Conservation (phyloP, 2,888 invertebrate genomes). For the Meandrusa payeni region DNA sequence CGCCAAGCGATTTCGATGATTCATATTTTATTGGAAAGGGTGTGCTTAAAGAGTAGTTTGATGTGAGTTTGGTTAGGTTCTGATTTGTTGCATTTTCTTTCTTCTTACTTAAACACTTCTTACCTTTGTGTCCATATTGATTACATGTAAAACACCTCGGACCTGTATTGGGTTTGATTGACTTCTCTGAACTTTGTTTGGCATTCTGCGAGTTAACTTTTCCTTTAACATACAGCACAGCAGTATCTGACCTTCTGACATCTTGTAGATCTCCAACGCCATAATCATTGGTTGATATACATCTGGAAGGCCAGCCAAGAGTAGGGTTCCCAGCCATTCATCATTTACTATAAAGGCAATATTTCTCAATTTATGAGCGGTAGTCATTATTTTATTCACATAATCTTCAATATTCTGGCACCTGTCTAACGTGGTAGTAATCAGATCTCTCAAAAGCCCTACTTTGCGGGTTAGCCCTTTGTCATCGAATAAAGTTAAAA, state of each 20-base stretch:
- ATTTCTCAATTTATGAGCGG: slow-evolving; percentile 30
- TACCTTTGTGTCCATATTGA: slow-evolving; percentile 1
- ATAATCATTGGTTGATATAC: slow-evolving; percentile 29
- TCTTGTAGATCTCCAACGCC: slow-evolving; percentile 21
- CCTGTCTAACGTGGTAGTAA: slow-evolving; percentile 26
- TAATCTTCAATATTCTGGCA: slow-evolving; percentile 29
- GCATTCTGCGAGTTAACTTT: neutral
- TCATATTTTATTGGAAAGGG: no score
- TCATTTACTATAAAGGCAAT: slow-evolving; percentile 30
- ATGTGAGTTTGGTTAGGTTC: no score
- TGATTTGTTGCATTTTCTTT: no score
- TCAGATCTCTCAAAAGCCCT: slow-evolving; percentile 28
- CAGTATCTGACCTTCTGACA: slow-evolving; percentile 7
- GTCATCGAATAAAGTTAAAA: no score
- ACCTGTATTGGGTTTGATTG: neutral
- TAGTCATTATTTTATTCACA: slow-evolving; percentile 28
- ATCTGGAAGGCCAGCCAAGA: slow-evolving; percentile 30
- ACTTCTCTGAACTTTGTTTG: neutral
- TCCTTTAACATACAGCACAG: slow-evolving; percentile 1
- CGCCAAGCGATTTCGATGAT: no score
- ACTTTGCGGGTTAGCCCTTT: slow-evolving; percentile 27
- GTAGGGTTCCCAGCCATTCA: slow-evolving; percentile 31
- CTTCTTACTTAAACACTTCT: no score
- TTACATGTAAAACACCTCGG: neutral
- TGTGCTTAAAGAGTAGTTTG: no score